Percentiles rank a stretch among this genome's conserved stretches.
These are phyloP conservation scores for Philonicus albiceps DNA, from an alignment of 2,888 invertebrate genomes.

Conservation along the genomic window DNA sequence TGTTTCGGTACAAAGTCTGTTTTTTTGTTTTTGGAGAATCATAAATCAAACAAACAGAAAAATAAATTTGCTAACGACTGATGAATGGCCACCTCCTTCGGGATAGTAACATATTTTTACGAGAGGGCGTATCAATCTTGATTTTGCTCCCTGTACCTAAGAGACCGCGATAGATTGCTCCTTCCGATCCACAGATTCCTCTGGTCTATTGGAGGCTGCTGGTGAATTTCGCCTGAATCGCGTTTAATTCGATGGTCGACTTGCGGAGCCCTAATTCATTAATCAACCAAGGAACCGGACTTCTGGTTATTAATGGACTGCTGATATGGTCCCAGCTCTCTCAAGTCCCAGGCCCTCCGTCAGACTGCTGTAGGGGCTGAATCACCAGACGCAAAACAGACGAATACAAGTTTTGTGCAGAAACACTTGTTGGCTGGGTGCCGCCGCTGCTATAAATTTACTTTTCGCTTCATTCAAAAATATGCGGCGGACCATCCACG, in stretches of 20 bases:
- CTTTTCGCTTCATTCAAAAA: constrained; percentile 20
- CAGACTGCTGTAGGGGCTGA: background rate
- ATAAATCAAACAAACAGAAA: background rate
- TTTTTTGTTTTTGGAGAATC: background rate
- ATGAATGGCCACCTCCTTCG: background rate
- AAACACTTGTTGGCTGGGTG: constrained; percentile 18
- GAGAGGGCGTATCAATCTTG: background rate
- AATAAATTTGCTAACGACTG: background rate
- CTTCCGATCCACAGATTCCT: background rate
- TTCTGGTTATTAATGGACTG: constrained; percentile 24
- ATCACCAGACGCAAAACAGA: background rate
- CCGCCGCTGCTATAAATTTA: constrained; percentile 9
- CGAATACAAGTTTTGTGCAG: background rate
- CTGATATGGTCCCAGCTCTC: background rate
- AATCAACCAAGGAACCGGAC: constrained; percentile 13
- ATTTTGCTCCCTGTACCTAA: background rate
- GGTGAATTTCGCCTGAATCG: background rate
- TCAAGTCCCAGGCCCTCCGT: background rate
- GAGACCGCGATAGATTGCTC: background rate
- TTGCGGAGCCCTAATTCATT: constrained; percentile 8
- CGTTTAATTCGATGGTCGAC: background rate
- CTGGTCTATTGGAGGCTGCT: background rate
- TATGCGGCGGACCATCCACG: background rate
- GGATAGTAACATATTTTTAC: background rate
- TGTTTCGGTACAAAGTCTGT: background rate